Conservation (phyloP, 1,140 invertebrate species). For the Drosophila takahashii region DNA sequence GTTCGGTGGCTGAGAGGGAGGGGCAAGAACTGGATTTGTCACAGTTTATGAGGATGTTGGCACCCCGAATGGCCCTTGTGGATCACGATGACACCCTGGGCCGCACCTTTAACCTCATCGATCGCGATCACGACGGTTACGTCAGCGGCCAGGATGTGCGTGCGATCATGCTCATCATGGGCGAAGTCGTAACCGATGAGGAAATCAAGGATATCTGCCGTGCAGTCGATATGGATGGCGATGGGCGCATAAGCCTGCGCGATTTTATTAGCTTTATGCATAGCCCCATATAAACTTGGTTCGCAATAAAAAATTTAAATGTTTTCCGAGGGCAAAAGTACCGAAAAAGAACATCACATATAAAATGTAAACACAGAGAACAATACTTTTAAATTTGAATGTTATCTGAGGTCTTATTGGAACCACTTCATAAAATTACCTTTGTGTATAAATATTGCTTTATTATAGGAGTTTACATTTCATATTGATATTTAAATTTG, state of each 20-base stretch:
- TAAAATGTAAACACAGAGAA: background rate
- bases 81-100: slow-evolving; percentile 30
- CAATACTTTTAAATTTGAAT: background rate
- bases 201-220: slow-evolving; percentile 23
- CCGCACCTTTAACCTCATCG: slow-evolving; percentile 24
- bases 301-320: slow-evolving; percentile 52
- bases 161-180: slow-evolving; percentile 27
- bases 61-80: slow-evolving; percentile 15
- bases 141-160: slow-evolving; percentile 38
- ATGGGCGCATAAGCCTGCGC: slow-evolving; percentile 12
- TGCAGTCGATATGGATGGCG: slow-evolving; percentile 20
- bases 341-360: slow-evolving; percentile 9
- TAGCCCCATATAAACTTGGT: slow-evolving; percentile 18
- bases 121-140: slow-evolving; percentile 36
- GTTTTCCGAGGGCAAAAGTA: slow-evolving; percentile 53
- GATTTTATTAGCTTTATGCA: slow-evolving; percentile 51
- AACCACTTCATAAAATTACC: too few relatives aligned
- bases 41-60: slow-evolving; percentile 19
- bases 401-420: background rate
- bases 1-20: background rate
- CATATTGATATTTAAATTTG: too few relatives aligned
- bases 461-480: too few relatives aligned
- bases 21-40: background rate
- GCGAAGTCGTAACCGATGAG: slow-evolving; percentile 22
- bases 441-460: too few relatives aligned